phyloP scores from a whole-genome alignment of 2,888 invertebrate species.

The Lepidocyrtoides sp. region DNA sequence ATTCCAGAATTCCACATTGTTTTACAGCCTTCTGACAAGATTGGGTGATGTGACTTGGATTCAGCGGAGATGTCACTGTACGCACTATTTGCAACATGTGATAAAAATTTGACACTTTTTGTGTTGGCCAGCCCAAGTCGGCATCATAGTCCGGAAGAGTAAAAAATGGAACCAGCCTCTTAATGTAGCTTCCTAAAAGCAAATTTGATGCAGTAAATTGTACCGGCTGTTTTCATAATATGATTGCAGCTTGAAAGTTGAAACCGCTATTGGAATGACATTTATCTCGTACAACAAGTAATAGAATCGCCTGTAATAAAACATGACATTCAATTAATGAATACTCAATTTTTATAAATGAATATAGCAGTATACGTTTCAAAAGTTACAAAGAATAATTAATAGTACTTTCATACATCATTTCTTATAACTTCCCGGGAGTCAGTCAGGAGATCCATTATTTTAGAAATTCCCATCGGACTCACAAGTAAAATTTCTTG shows the following conservation, averaged over 20 bases:
- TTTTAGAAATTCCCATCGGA: constrained; percentile 98
- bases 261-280: constrained; percentile 91
- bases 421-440: constrained; percentile 98
- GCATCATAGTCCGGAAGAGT: constrained; percentile 89
- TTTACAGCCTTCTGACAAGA: constrained; percentile 96
- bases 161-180: constrained; percentile 96
- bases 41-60: constrained; percentile 92
- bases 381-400: background rate
- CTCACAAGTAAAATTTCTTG: constrained; percentile 95
- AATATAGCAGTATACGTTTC: no score
- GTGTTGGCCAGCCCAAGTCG: constrained; percentile 93
- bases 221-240: no score
- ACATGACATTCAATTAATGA: no score
- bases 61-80: constrained; percentile 97
- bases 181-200: constrained; percentile 97
- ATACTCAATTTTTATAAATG: background rate
- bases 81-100: constrained; percentile 89
- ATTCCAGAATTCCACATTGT: constrained; percentile 93
- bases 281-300: constrained; percentile 96
- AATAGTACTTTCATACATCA: constrained; percentile 91
- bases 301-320: constrained; percentile 90
- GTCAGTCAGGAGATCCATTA: constrained; percentile 98
- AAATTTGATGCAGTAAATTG: no score
- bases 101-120: constrained; percentile 89
- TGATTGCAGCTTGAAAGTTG: background rate